Base-by-base conservation (phyloP, 2,888 invertebrate species). In the Anagyrus pseudococci region DNA sequence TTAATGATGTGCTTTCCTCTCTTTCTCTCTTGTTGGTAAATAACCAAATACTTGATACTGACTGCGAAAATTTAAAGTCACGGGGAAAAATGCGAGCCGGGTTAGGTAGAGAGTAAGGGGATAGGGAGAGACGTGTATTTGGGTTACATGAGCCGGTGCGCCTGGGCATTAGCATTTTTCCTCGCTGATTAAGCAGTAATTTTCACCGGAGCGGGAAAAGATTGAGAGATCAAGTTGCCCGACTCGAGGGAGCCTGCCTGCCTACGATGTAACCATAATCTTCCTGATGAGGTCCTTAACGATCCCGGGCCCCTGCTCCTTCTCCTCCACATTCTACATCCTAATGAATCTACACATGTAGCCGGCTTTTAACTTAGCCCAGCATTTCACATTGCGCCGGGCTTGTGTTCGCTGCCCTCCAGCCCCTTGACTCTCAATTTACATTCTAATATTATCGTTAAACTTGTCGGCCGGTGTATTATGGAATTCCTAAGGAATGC, bases 241-340 rank as follows among this genome's bases (percentile, higher is more conserved):
- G 49, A 43, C 17, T n/a, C 25, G 4, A 26, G 33, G 17, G 13
- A 26, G 54, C 26, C 37, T 19, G n/a, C n/a, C n/a, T n/a, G n/a
- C 40, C 41, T 43, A 49, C 58, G 67, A 61, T 67, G 67, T 67
- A 67, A 67, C 64, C 64, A 68, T 68, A 68, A 68, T 68, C 66
- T 66, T 64, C 62, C 58, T 64, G 66, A 68, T 65, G 66, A 67
- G 68, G 58, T 66, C 66, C 68, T 65, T 67, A 68, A 66, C 68
- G 64, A 68, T 64, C 68, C 44, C 55, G n/a, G n/a, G n/a, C n/a
- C n/a, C n/a, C n/a, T n/a, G n/a, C n/a, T n/a, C n/a, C n/a, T n/a
- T n/a, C n/a, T n/a, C 56, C 52, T 40, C 29, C 43, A 40, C 43
- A 43, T 19, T 49, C 41, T 49, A 49, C 52, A 13, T 48, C 33